A percentile compares a stretch with the other conserved stretches of the same genome.
Evolutionary conservation across 2,888 invertebrate genomes (phyloP).

Genomic region (Luperina testacea): DNA sequence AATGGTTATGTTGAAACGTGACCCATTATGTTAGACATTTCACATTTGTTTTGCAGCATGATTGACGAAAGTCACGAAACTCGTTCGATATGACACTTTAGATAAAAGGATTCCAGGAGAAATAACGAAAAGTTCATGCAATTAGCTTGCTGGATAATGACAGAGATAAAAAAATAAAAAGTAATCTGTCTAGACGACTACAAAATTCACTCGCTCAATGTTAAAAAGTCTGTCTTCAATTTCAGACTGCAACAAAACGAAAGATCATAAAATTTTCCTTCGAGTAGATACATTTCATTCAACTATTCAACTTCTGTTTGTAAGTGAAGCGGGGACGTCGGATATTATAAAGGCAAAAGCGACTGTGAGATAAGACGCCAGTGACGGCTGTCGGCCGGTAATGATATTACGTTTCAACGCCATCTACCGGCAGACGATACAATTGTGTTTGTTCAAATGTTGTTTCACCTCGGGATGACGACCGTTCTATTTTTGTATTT

Average conservation of each 20-base stretch:
- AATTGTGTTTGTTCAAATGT: slow-evolving; percentile 68
- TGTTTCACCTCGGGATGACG: slow-evolving; percentile 60
- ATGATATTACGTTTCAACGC: slow-evolving; percentile 68
- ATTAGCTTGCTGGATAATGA: slow-evolving; percentile 4
- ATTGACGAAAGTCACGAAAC: slow-evolving; percentile 32
- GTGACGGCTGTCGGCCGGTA: slow-evolving; percentile 68
- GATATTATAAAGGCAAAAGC: slow-evolving; percentile 69
- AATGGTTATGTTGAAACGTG: slow-evolving; percentile 31
- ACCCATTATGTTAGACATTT: slow-evolving; percentile 33
- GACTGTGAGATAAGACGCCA: slow-evolving; percentile 69
- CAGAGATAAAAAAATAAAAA: background rate
- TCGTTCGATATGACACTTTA: slow-evolving; percentile 18
- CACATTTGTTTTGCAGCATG: slow-evolving; percentile 31
- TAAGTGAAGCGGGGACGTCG: slow-evolving; percentile 63
- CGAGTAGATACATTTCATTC: slow-evolving; percentile 59
- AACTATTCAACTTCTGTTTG: slow-evolving; percentile 65
- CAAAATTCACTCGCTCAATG: background rate
- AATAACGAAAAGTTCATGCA: slow-evolving; percentile 6
- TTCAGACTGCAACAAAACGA: slow-evolving; percentile 46
- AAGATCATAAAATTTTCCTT: slow-evolving; percentile 55
- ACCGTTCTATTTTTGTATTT: slow-evolving; percentile 65
- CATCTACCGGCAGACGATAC: slow-evolving; percentile 66
- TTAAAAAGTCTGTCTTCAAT: slow-evolving; percentile 17
- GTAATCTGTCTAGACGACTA: slow-evolving; percentile 24
- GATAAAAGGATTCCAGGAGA: background rate